A percentile compares a stretch with the other conserved stretches of the same genome.
Conservation (phyloP, 2,797 vertebrate species). For the Ptychobarbus kaznakovi region DNA sequence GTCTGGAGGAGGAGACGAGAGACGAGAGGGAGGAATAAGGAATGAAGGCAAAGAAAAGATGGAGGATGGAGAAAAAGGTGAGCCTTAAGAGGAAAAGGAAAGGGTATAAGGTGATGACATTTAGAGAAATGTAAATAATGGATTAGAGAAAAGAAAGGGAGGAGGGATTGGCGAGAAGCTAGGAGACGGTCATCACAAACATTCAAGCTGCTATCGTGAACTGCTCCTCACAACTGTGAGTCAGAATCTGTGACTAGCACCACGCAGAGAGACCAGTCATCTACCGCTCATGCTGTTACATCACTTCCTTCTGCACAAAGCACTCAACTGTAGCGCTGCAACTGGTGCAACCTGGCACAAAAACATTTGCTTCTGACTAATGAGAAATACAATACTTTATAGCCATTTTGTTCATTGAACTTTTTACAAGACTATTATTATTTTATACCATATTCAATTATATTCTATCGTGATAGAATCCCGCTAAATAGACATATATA, state of each 20-base stretch:
- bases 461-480: background rate
- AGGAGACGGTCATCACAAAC: background rate
- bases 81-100: background rate
- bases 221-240: constrained; percentile 17
- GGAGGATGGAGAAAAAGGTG: background rate
- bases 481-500: background rate
- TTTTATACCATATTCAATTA: background rate
- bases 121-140: background rate
- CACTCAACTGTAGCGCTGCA: background rate
- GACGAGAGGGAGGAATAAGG: background rate
- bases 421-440: background rate
- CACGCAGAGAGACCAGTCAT: constrained; percentile 23
- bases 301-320: constrained; percentile 41
- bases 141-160: background rate
- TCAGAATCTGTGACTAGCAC: constrained; percentile 18
- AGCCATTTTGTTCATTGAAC: background rate
- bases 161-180: background rate
- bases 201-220: constrained; percentile 24
- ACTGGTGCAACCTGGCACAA: constrained; percentile 34
- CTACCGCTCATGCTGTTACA: constrained; percentile 40
- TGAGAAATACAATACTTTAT: background rate
- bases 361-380: background rate
- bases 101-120: background rate
- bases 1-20: background rate
- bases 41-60: background rate